Evolutionary conservation across 35 echinoderm and acorn worm genomes (phyloP), one percentile per base, ranked within the genome.

Genomic region (Ophioderma brevispina): DNA sequence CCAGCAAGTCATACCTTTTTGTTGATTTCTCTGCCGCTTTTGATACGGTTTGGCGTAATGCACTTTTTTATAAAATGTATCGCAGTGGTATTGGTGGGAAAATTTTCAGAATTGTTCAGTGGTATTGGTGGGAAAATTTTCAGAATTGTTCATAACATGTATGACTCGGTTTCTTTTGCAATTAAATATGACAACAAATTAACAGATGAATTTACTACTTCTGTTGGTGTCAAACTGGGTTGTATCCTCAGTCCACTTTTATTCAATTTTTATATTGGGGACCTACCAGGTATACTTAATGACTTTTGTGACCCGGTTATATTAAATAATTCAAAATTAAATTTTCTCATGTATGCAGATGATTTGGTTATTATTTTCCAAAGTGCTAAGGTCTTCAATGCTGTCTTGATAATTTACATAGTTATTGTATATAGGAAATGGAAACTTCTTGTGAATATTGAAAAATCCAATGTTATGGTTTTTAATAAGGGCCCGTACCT

Each of bases 331-430:
- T 18, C 28, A 70, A 70, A 70, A 15, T 25, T 70, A 6, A 25
- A 18, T 70, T 70, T 8, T 70, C 75, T 81, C 25, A 39, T 76
- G 76, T 81, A 89, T 55, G 78, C 87, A 36, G 87, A 89, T 39
- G 87, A 89, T 36, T 37, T 89, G 2, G 87, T 89, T 0, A 17
- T 88, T 19, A 28, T 88, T 1, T 78, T 34, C 13, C 79, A 80
- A 15, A 35, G 25, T 18, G 32, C 76, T 14, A 6, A 39, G 2
- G 86, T 75, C 14, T 75, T 88, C 0, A n/a, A 52, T 28, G 64
- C 33, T n/a, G 31, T 88, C 21, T 30, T 70, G 15, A 70, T 3
- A 15, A 25, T 2, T 13, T 70, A 70, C 23, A n/a, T n/a, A n/a
- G n/a, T n/a, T n/a, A n/a, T n/a, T n/a, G n/a, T n/a, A n/a, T 70